phyloP scores from a whole-genome alignment of 2,888 invertebrate genomes.

The Antitype chi region DNA sequence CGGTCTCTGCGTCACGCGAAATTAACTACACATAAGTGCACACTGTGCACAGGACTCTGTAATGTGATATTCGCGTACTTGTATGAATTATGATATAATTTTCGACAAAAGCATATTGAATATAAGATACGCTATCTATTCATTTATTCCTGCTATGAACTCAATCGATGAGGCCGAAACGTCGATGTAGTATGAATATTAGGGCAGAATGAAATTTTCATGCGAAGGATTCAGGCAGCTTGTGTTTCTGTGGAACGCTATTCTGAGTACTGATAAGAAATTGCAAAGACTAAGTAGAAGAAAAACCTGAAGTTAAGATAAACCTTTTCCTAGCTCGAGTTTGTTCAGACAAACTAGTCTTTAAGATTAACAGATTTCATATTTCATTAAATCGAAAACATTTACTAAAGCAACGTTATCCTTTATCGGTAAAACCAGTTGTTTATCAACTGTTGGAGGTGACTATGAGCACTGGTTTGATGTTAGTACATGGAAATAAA shows the following conservation, averaged over 20 bases:
- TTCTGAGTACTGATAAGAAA: not conserved
- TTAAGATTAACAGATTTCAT: not conserved
- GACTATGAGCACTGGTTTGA: slow-evolving; percentile 30
- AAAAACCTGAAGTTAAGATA: not conserved
- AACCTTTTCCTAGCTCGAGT: not conserved
- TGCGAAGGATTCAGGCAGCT: not conserved
- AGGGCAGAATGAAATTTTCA: not conserved
- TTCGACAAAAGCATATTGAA: slow-evolving; percentile 26
- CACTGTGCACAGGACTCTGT: slow-evolving; percentile 66
- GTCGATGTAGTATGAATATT: slow-evolving; percentile 33
- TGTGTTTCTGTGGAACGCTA: not conserved
- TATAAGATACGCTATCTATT: slow-evolving; percentile 57
- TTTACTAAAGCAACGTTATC: slow-evolving; percentile 15
- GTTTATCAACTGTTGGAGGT: slow-evolving; percentile 45
- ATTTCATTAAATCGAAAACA: slow-evolving; percentile 6
- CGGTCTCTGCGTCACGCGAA: slow-evolving; percentile 68
- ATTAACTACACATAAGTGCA: slow-evolving; percentile 72
- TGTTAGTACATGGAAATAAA: slow-evolving; percentile 47
- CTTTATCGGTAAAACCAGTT: slow-evolving; percentile 51
- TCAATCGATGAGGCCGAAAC: slow-evolving; percentile 39
- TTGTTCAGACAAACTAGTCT: not conserved
- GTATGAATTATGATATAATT: slow-evolving; percentile 52
- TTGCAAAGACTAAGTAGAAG: not conserved
- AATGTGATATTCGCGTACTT: slow-evolving; percentile 61
- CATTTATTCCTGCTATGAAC: slow-evolving; percentile 41